These are phyloP conservation scores for Parapristionchus giblindavisi DNA, from an alignment of 2,888 invertebrate species.

Conservation along the genomic window DNA sequence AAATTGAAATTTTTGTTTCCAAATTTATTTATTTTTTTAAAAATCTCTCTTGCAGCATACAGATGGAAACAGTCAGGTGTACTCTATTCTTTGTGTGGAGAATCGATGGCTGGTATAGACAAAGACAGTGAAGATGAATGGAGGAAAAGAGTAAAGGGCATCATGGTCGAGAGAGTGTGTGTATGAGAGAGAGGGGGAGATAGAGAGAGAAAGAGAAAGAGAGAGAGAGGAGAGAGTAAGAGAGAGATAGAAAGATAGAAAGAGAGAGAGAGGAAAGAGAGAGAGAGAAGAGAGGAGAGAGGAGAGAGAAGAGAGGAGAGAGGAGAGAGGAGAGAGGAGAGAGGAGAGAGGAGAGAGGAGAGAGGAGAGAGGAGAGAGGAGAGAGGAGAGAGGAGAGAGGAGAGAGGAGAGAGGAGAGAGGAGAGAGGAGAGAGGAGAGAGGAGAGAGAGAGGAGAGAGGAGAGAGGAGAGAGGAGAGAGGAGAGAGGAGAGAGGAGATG, in stretches of 20 bases:
- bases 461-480: too few species aligned
- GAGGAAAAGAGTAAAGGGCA: neutral
- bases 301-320: neutral
- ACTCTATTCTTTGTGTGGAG: neutral
- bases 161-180: neutral
- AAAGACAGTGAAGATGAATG: neutral
- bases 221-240: neutral
- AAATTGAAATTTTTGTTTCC: too few species aligned
- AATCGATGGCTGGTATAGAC: neutral
- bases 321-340: slow-evolving; percentile 1
- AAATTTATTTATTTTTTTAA: too few species aligned
- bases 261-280: neutral
- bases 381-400: neutral
- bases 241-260: neutral
- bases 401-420: neutral
- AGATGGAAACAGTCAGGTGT: neutral
- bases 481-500: too few species aligned
- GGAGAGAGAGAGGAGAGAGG: neutral
- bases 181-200: neutral
- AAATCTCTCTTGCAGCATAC: neutral
- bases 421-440: neutral
- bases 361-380: neutral
- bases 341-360: neutral
- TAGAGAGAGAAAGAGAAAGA: neutral
- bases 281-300: neutral